Conservation (phyloP, 2,888 invertebrate species). For the Leistus spinibarbis region DNA sequence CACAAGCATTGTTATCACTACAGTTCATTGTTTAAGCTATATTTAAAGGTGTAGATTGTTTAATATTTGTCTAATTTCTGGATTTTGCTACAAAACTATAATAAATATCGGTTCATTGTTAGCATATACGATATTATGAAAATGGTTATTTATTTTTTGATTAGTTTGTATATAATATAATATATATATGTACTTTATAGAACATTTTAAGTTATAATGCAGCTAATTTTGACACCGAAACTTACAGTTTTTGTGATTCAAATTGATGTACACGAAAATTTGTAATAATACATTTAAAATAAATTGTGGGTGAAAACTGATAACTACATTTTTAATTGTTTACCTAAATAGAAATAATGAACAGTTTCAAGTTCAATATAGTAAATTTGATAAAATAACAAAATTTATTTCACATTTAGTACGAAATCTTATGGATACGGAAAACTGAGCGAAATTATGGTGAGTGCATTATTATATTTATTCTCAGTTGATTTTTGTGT, state of each 20-base stretch:
- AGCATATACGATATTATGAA: background rate
- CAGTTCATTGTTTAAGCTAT: background rate
- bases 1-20: background rate
- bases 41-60: background rate
- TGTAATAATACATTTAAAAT: slow-evolving; percentile 48
- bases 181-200: background rate
- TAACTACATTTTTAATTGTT: slow-evolving; percentile 1
- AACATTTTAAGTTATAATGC: slow-evolving; percentile 18
- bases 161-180: background rate
- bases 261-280: slow-evolving; percentile 44
- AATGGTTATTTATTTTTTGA: background rate
- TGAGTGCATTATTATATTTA: slow-evolving; percentile 15
- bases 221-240: slow-evolving; percentile 11
- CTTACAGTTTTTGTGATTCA: slow-evolving; percentile 16
- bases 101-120: background rate
- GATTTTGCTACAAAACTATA: background rate
- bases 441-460: slow-evolving; percentile 24
- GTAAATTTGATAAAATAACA: slow-evolving; percentile 6
- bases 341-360: slow-evolving; percentile 27
- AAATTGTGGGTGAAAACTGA: slow-evolving; percentile 48
- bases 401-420: slow-evolving; percentile 20
- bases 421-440: slow-evolving; percentile 28
- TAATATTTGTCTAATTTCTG: background rate
- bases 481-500: background rate
- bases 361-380: slow-evolving; percentile 6